Percentiles rank a stretch among this genome's conserved stretches.
These are phyloP conservation scores for Charanyca ferruginea DNA, from an alignment of 2,888 invertebrate genomes.

Conservation along the genomic window DNA sequence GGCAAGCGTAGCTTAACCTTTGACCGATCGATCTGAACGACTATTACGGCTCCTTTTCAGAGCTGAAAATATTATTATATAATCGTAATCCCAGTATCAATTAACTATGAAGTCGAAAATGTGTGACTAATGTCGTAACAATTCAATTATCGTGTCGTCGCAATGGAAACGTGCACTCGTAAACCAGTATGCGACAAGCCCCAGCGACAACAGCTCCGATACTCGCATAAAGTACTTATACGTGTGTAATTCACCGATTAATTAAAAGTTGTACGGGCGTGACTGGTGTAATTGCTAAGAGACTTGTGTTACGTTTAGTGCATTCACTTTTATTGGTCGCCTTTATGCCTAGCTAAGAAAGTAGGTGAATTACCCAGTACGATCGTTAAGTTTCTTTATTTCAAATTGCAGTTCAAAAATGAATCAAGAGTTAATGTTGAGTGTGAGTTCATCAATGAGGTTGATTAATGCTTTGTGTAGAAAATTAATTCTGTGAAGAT, in stretches of 20 bases:
- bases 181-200: constrained; percentile 76
- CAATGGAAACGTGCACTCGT: constrained; percentile 72
- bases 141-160: constrained; percentile 9
- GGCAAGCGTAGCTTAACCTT: too few species aligned
- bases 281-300: constrained; percentile 84
- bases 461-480: not conserved
- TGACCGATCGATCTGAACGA: too few species aligned
- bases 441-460: constrained; percentile 15
- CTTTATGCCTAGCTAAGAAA: constrained; percentile 63
- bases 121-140: too few species aligned
- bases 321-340: constrained; percentile 66
- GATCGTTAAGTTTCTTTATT: constrained; percentile 67
- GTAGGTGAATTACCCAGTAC: constrained; percentile 72
- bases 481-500: not conserved
- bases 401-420: constrained; percentile 44
- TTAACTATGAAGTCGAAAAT: too few species aligned
- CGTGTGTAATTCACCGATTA: constrained; percentile 89
- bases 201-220: constrained; percentile 76
- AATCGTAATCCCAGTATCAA: too few species aligned
- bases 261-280: constrained; percentile 89
- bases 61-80: too few species aligned
- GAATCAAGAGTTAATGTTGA: constrained; percentile 9
- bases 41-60: too few species aligned
- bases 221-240: constrained; percentile 77
- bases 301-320: constrained; percentile 83